Evolutionary conservation across 2,888 invertebrate species (phyloP), one percentile per base, ranked within the genome.

Genomic region (Cancer borealis): DNA sequence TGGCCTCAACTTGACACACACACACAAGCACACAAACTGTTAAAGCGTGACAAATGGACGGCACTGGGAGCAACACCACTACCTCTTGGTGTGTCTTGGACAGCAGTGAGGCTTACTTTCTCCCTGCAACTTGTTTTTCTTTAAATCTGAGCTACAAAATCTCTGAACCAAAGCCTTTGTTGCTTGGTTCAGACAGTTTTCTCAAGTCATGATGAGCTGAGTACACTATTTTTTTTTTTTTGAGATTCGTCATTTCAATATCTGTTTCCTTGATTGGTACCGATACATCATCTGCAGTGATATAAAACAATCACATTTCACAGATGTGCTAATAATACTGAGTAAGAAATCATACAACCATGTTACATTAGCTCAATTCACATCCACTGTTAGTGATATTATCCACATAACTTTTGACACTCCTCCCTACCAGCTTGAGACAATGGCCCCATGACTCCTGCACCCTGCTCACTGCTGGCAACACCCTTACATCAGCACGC

Each of bases 291-390:
- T 30, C 79, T 79, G 26, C 14, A 30, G 4, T n/a, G 6, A 21
- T n/a, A 66, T n/a, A 66, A 21, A 6, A 30, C 12, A 79, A 10
- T 26, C 79, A 30, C 79, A 79, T 21, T 21, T 26, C 79, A 79
- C 79, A 79, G 30, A 79, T 26, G 30, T 10, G 10, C 30, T 79
- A 30, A 79, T 79, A 79, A 79, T 79, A 79, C 79, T 79, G 79
- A 79, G 79, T 79, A 79, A 79, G 26, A 79, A 79, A 30, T 79
- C 79, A 79, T 30, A 79, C 79, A 79, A 79, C 79, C 79, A 12
- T 79, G 14, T 79, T 6, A 30, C 8, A 30, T 79, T 5, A 30
- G 12, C 12, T 30, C 30, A 6, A 79, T 26, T 10, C 14, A 79
- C 26, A 79, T 79, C 26, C 30, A 79, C 3, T 30, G 12, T 79